A percentile compares a stretch with the other conserved stretches of the same genome.
These are phyloP conservation scores for Eublepharis macularius DNA, from an alignment of 2,113 vertebrate species.

Conservation along the genomic window DNA sequence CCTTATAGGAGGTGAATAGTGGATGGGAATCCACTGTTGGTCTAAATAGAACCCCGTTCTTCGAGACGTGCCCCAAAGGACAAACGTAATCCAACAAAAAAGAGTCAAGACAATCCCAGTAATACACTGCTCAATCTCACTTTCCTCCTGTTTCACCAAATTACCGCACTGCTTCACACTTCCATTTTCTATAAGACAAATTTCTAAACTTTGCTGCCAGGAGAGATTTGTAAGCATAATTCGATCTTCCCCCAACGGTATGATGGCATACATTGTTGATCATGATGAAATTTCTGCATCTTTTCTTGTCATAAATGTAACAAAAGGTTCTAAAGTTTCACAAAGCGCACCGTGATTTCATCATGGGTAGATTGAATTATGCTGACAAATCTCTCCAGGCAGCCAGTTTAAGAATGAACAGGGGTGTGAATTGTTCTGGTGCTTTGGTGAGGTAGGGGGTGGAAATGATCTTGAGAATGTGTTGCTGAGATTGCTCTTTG, in stretches of 20 bases:
- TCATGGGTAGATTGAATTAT: not conserved
- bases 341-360: not conserved
- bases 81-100: not conserved
- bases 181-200: not conserved
- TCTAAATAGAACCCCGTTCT: not conserved
- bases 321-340: not conserved
- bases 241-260: not conserved
- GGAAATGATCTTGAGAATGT: not conserved
- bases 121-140: not conserved
- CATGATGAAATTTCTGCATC: not conserved
- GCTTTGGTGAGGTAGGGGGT: not conserved
- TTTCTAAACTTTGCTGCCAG: not conserved
- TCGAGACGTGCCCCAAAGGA: too few species aligned
- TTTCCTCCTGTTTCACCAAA: not conserved
- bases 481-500: not conserved
- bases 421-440: not conserved
- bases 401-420: not conserved
- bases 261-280: not conserved
- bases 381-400: not conserved
- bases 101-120: not conserved
- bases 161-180: not conserved
- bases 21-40: not conserved
- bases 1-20: too few species aligned
- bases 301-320: too few species aligned
- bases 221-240: not conserved